Evolutionary conservation across 92 coral and sea anemone genomes (phyloP), one percentile per base, ranked within the genome.

Genomic region (Nematostella vectensis): DNA sequence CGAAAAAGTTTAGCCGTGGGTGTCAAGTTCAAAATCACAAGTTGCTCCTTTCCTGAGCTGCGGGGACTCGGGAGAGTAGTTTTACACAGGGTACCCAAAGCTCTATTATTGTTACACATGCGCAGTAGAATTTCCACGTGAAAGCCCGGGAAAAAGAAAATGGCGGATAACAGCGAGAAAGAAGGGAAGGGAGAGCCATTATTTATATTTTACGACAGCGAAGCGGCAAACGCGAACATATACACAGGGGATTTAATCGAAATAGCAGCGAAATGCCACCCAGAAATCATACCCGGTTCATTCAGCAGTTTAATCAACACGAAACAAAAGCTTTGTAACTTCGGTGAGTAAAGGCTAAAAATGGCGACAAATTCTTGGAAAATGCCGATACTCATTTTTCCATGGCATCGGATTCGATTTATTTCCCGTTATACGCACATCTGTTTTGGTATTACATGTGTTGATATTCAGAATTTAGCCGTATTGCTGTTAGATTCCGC

Each of bases 231-330:
- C 53, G 80, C 84, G 10, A 86, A 74, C 54, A 79, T 81, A 0
- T 72, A 65, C 28, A 53, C 66, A 17, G 98, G 96, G 8, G 98
- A 91, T 63, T 71, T 91, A 2, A 82, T 91, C 11, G 98, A 91
- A 68, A 91, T 91, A 8, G 98, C 95, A 3, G 96, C 93, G 11
- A 87, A 76, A 24, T 81, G 96, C 61, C 87, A 77, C 29, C 96
- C 96, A 10, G 96, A 79, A 28, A 69, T 82, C 11, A 80, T 66
- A 15, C 62, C 66, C 44, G 85, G 96, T 6, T 64, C 89, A 3
- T 91, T 86, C 67, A 72, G 71, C 29, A 82, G 77, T 22, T 55
- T 91, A 25, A 69, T 91, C 27, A 63, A 67, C 52, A 86, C 91
- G 1, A 74, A 58, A 31, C 96, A 91, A 57, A 63, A 69, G 4